phyloP scores from a whole-genome alignment of 2,113 vertebrate species.

The Ellobius talpinus region DNA sequence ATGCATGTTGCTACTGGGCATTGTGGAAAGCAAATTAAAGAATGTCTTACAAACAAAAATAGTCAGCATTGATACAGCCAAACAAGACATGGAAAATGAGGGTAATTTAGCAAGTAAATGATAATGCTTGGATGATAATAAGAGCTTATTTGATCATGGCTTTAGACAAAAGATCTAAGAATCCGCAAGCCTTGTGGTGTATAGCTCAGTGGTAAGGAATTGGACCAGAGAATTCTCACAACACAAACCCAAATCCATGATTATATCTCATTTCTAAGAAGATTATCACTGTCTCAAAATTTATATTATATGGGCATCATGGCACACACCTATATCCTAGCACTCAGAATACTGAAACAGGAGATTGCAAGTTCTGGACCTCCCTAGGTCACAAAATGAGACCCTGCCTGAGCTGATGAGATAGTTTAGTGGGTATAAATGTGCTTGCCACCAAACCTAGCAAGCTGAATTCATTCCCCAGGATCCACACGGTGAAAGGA shows the following conservation, averaged over 20 bases:
- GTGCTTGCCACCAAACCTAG: not conserved
- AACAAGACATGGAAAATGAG: slow-evolving; percentile 44
- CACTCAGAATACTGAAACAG: not conserved
- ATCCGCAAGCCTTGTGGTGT: not conserved
- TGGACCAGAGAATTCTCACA: not conserved
- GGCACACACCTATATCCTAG: not conserved
- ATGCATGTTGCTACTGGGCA: slow-evolving; percentile 16
- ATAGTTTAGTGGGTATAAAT: not conserved
- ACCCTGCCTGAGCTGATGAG: not conserved
- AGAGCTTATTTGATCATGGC: not conserved
- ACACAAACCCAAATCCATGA: not conserved
- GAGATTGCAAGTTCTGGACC: not conserved
- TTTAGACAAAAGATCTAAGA: slow-evolving; percentile 55
- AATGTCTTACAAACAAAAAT: slow-evolving; percentile 31
- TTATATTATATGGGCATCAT: not conserved
- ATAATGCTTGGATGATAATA: not conserved
- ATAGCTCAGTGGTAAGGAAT: not conserved
- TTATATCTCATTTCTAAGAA: slow-evolving; percentile 36
- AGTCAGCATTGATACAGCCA: slow-evolving; percentile 39
- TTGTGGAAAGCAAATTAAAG: slow-evolving; percentile 40
- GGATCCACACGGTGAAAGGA: not conserved
- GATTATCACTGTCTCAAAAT: not conserved
- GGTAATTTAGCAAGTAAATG: slow-evolving; percentile 4
- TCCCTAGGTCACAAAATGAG: not conserved
- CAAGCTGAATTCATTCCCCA: not conserved